Evolutionary conservation across 2,888 invertebrate genomes (phyloP).

Genomic region (Mythimna loreyi): DNA sequence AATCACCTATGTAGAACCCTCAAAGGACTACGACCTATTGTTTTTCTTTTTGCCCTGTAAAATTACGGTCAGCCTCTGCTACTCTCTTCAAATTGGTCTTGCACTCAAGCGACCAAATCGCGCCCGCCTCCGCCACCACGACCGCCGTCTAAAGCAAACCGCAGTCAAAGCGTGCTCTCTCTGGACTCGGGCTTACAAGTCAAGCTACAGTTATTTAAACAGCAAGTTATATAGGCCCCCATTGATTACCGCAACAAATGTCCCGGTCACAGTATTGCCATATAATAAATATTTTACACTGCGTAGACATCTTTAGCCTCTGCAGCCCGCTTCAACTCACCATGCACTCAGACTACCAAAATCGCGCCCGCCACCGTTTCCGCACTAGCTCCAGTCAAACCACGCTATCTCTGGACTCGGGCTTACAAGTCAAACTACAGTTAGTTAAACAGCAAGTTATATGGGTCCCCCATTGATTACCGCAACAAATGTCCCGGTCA

Average conservation of each 20-base stretch:
- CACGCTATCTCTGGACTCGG: not conserved
- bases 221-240: not conserved
- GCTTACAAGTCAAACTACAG: not conserved
- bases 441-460: not conserved
- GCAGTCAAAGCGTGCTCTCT: not conserved
- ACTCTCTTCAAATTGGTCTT: no score
- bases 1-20: no score
- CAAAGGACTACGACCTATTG: not conserved
- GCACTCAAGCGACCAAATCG: no score
- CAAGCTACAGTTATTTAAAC: not conserved
- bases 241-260: constrained; percentile 41
- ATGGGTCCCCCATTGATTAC: constrained; percentile 27
- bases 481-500: constrained; percentile 19
- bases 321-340: no score
- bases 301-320: no score
- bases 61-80: not conserved
- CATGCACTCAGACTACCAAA: no score
- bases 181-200: not conserved
- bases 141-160: no score
- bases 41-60: not conserved
- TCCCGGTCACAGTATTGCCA: constrained; percentile 11
- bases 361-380: not conserved
- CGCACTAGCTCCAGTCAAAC: not conserved
- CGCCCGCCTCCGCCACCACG: not conserved
- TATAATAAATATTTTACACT: constrained; percentile 30